Conservation (phyloP, 2,888 invertebrate species). For the Loripinus fragilis region DNA sequence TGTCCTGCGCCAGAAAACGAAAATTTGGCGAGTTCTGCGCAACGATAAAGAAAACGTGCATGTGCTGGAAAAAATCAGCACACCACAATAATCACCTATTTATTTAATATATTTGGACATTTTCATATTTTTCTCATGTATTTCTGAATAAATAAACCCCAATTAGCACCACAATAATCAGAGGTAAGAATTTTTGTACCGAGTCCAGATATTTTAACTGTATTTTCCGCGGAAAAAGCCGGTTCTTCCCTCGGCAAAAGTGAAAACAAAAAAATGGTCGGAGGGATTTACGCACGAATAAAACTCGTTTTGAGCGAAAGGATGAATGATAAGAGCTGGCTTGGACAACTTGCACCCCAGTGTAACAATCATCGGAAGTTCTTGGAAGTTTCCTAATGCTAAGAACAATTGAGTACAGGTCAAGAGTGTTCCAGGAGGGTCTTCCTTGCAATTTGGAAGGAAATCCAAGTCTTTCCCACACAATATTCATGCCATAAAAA, state of each 20-base stretch:
- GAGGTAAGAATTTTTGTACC: conserved; percentile 31
- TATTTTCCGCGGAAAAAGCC: background rate
- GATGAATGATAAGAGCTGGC: no score
- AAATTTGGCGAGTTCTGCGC: conserved; percentile 57
- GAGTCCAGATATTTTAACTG: background rate
- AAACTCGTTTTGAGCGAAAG: no score
- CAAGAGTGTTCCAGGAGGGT: no score
- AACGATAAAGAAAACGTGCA: conserved; percentile 60
- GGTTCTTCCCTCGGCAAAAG: background rate
- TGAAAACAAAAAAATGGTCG: conserved; percentile 18
- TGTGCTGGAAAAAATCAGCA: conserved; percentile 67
- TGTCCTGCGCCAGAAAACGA: conserved; percentile 47
- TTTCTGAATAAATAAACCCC: conserved; percentile 38
- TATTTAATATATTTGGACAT: conserved; percentile 26
- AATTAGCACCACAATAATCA: background rate
- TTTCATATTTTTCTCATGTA: conserved; percentile 53
- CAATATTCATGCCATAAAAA: no score
- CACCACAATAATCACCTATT: conserved; percentile 34
- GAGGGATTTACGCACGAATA: background rate
- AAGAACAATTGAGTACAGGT: no score
- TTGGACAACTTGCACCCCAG: no score
- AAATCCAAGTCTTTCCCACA: no score
- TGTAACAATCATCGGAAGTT: no score
- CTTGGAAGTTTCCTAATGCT: no score
- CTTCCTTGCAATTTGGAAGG: no score